These are phyloP conservation scores for Laothoe populi DNA, from an alignment of 2,888 invertebrate species.

Conservation along the genomic window DNA sequence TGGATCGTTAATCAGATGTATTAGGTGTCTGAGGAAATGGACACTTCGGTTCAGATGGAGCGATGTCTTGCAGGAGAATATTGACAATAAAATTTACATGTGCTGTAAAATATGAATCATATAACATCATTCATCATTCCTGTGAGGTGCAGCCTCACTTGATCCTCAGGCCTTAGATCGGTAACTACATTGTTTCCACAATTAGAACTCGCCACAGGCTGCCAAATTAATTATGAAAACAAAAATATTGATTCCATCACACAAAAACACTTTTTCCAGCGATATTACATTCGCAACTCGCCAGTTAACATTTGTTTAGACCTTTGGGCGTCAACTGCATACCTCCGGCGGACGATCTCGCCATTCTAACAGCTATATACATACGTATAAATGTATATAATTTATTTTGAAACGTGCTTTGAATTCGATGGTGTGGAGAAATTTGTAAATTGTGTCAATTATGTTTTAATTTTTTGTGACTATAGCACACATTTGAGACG, in stretches of 20 bases:
- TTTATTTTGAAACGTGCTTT: constrained; percentile 10
- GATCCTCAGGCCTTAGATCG: too few species aligned
- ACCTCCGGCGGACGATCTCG: constrained; percentile 26
- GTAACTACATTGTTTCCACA: too few species aligned
- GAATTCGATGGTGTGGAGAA: neutral
- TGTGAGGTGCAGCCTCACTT: too few species aligned
- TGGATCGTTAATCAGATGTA: neutral
- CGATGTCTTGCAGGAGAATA: neutral
- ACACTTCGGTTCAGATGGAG: too few species aligned
- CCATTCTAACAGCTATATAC: constrained; percentile 24
- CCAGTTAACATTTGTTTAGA: constrained; percentile 30
- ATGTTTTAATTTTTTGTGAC: too few species aligned
- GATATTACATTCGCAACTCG: constrained; percentile 19
- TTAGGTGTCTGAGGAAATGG: neutral
- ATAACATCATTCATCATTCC: too few species aligned
- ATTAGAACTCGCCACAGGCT: too few species aligned
- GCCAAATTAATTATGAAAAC: too few species aligned
- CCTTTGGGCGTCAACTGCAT: constrained; percentile 28
- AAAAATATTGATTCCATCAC: neutral
- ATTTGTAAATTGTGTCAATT: neutral
- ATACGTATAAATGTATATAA: neutral
- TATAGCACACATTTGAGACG: too few species aligned
- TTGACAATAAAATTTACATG: neutral
- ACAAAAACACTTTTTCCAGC: constrained; percentile 12
- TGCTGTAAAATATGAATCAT: neutral